Evolutionary conservation across 2,888 invertebrate genomes (phyloP), one percentile per base, ranked within the genome.

Genomic region (Tridacna gigas): DNA sequence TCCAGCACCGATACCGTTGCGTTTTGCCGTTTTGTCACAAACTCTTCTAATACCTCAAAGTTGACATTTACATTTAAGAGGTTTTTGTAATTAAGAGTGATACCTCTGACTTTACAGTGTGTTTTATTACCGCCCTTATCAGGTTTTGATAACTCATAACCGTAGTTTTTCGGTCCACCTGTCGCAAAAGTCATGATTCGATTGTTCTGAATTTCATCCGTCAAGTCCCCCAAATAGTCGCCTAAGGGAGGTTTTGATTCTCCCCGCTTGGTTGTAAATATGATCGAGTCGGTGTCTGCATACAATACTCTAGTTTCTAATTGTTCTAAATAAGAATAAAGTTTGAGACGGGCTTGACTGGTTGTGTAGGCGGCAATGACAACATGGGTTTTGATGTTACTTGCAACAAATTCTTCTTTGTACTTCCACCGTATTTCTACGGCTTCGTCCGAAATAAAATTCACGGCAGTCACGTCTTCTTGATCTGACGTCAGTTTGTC

Each of bases 231-330:
- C 37, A 37, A 37, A 37, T 37, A 37, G 37, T 37, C 37, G 7
- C 37, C 37, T 37, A 37, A 37, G 37, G 37, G 37, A 37, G 37
- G 37, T 37, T 77, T 48, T 25, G 26, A 22, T 48, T 77, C 61
- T 22, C 67, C 80, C 11, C 63, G 67, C 18, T 77, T 76, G 20
- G 56, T 61, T 15, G 73, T 20, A 61, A 74, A 84, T 20, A 84
- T 51, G 2, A 81, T 37, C n/a, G 78, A 78, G 71, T 84, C 84
- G 25, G 84, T 84, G 67, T 81, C 84, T 20, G 63, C 61, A 61
- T 84, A 84, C 20, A 81, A 28, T 3, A 67, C 82, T 15, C 77
- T 48, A 37, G 61, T 5, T 15, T 60, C 78, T 5, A 84, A 26
- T n/a, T 65, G 48, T 26, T 83, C 79, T 25, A 83, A 37, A 60